Evolutionary conservation across 1,140 invertebrate species (phyloP), one percentile per base, ranked within the genome.

Genomic region (Drosophila pandora): DNA sequence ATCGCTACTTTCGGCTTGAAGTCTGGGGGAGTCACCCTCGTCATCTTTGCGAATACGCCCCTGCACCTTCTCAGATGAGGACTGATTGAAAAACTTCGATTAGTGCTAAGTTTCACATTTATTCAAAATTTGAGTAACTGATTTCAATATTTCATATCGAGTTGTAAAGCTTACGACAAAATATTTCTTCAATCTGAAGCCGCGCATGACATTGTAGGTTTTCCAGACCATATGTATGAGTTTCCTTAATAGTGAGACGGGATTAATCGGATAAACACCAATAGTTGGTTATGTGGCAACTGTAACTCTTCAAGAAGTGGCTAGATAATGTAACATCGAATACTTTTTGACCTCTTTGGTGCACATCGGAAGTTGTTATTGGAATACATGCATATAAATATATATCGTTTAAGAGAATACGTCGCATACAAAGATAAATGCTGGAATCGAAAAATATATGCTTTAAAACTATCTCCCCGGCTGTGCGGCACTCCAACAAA

Each of bases 401-500:
- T 61, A 37, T 63, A 13, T 34, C 5, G 32, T 56, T 45, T 32
- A 48, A 17, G 32, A 37, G 34, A 37, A 13, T 43, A 60, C 8
- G 22, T 41, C 48, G 43, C 28, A 13, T 62, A 65, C n/a, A 47
- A 49, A 23, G 57, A 47, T 64, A 61, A 64, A 64, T 62, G 59
- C 56, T 43, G 57, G 12, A 32, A 41, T 65, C 30, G 32, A 65
- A 63, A 65, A 65, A 63, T 65, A 65, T 49, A 65, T 49, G 13
- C 34, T 21, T 60, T 53, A 8, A 8, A 7, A 25, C 25, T 58
- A 41, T 21, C 12, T 39, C 34, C 10, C 13, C 13, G 39, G 21
- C 32, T 4, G 22, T 12, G 17, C 30, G 9, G 2, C 28, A 13
- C 43, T 63, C 3, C 10, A 13, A 39, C 17, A n/a, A 1, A 3